Evolutionary conservation across 1,140 invertebrate genomes (phyloP).

Genomic region (Phortica variegata): DNA sequence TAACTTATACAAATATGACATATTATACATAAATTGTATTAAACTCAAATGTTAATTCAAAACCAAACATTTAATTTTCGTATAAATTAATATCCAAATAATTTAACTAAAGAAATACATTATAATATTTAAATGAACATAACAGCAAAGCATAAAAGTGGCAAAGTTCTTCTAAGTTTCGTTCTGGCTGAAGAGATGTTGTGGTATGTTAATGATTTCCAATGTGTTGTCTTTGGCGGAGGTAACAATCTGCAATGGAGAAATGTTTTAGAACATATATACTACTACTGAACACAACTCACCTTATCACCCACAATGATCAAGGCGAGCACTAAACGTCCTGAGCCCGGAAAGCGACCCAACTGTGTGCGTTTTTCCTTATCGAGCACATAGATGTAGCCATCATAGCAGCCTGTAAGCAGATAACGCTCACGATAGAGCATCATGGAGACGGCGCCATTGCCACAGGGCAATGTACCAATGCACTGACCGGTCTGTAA

Average conservation of each 20-base stretch:
- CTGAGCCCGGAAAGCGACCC: conserved; percentile 65
- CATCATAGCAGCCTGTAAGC: conserved; percentile 70
- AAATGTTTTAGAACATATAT: too few species aligned
- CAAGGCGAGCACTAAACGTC: conserved; percentile 67
- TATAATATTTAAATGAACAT: too few species aligned
- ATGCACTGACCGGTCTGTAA: conserved; percentile 62
- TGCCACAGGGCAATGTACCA: conserved; percentile 62
- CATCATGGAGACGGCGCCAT: conserved; percentile 67
- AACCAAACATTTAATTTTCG: too few species aligned
- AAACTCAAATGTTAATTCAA: too few species aligned
- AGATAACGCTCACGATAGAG: conserved; percentile 61
- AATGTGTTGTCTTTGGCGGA: conserved; percentile 47
- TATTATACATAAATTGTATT: too few species aligned
- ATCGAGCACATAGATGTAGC: conserved; percentile 69
- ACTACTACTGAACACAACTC: conserved; percentile 25
- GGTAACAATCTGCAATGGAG: conserved; percentile 33
- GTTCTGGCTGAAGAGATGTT: too few species aligned
- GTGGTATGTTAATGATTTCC: conserved; percentile 39
- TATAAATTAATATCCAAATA: too few species aligned
- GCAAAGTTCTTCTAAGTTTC: too few species aligned
- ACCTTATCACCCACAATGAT: conserved; percentile 66
- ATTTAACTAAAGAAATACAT: too few species aligned
- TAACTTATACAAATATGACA: too few species aligned
- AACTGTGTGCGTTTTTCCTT: conserved; percentile 46
- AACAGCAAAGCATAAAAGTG: too few species aligned